These are phyloP conservation scores for Luidia sarsii DNA, from an alignment of 53 echinoderm and acorn worm species.

Conservation along the genomic window DNA sequence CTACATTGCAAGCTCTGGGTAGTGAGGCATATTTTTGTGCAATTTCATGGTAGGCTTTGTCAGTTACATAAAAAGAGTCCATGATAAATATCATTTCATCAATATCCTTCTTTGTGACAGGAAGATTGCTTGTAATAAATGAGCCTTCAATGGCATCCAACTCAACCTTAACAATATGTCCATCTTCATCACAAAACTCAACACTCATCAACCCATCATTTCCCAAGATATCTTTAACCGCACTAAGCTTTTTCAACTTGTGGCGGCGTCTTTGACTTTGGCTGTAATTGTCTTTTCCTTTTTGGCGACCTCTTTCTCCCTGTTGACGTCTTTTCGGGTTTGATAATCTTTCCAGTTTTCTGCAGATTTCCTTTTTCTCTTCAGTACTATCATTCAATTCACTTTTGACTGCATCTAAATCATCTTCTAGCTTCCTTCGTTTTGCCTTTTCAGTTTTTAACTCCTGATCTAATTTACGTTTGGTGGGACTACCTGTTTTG, in stretches of 20 bases:
- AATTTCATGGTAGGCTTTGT: slow-evolving; percentile 6
- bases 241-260: neutral
- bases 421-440: slow-evolving; percentile 26
- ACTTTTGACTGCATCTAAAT: too few relatives aligned
- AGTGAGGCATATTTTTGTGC: neutral
- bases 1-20: neutral
- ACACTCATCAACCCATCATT: neutral
- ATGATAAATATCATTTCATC: slow-evolving; percentile 62
- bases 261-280: slow-evolving; percentile 17
- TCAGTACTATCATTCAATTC: too few relatives aligned
- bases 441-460: slow-evolving; percentile 6
- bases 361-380: neutral
- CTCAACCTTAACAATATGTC: neutral
- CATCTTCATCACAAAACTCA: slow-evolving; percentile 5
- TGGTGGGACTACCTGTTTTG: slow-evolving; percentile 30
- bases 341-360: slow-evolving; percentile 8
- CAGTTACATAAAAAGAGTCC: slow-evolving; percentile 41
- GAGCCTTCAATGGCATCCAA: neutral
- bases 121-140: neutral
- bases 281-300: neutral
- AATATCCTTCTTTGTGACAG: slow-evolving; percentile 19
- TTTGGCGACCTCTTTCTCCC: slow-evolving; percentile 12
- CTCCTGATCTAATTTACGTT: slow-evolving; percentile 45
- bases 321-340: neutral
- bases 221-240: slow-evolving; percentile 16